phyloP scores from a whole-genome alignment of 2,113 vertebrate species.

The Myotis davidii region DNA sequence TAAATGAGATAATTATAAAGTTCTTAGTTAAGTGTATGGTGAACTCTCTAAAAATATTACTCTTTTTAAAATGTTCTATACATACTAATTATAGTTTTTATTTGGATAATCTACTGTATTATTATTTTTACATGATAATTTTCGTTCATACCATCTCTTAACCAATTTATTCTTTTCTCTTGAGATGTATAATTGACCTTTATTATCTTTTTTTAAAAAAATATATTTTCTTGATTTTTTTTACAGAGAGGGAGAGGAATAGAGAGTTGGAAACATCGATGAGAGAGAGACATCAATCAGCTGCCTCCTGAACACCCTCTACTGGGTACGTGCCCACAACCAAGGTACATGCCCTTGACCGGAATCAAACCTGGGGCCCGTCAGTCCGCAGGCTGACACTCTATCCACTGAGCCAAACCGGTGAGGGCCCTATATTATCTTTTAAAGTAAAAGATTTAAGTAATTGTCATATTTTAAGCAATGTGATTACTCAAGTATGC shows the following conservation, averaged over 20 bases:
- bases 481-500: background rate
- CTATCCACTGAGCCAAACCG: no score
- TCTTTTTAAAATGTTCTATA: background rate
- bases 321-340: no score
- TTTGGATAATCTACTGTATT: background rate
- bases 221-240: no score
- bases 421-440: background rate
- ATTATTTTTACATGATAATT: slow-evolving; percentile 16
- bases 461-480: slow-evolving; percentile 15
- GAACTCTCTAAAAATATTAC: slow-evolving; percentile 28
- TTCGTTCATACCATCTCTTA: background rate
- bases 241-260: no score
- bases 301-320: no score
- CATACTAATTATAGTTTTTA: background rate
- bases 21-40: background rate
- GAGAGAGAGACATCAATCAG: no score
- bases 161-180: slow-evolving; percentile 33
- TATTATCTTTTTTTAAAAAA: no score
- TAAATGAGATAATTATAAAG: background rate
- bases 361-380: no score
- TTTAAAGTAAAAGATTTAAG: slow-evolving; percentile 39
- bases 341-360: no score
- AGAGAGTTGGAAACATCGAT: no score
- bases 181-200: slow-evolving; percentile 14
- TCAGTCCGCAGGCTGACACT: no score